A percentile compares a stretch with the other conserved stretches of the same genome.
Conservation (phyloP, 1,140 invertebrate genomes). For the Macrotrachela quadricornifera region DNA sequence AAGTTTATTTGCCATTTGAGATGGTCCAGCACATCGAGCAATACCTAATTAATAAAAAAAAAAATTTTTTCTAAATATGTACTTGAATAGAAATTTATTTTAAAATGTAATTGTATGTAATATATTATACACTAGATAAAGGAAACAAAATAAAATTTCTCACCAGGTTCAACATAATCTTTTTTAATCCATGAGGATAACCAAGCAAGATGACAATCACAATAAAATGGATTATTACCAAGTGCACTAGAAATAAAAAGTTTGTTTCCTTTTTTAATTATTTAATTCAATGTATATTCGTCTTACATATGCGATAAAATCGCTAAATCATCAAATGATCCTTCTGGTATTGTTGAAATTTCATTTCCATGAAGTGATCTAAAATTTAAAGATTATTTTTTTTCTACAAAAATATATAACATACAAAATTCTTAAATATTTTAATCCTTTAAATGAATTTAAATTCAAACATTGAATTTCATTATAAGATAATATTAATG, state of each 20-base stretch:
- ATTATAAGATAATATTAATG: conserved; percentile 90
- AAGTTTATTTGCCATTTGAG: conserved; percentile 70
- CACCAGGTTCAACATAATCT: conserved; percentile 70
- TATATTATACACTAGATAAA: too few relatives aligned
- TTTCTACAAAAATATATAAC: conserved; percentile 21
- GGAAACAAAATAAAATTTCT: too few relatives aligned
- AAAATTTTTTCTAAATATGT: too few relatives aligned
- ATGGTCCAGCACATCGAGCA: conserved; percentile 69
- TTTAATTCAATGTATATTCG: too few relatives aligned
- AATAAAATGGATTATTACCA: conserved; percentile 85
- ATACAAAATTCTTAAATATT: conserved; percentile 64
- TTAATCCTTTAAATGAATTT: conserved; percentile 61
- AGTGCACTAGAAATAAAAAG: conserved; percentile 46
- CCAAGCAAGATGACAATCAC: conserved; percentile 85
- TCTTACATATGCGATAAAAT: conserved; percentile 91
- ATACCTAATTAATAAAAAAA: conserved; percentile 37
- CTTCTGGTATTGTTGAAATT: conserved; percentile 80
- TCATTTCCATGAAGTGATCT: conserved; percentile 91
- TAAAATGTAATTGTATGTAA: too few relatives aligned
- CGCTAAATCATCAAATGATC: conserved; percentile 70
- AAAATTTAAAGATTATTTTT: conserved; percentile 17
- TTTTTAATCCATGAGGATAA: conserved; percentile 88
- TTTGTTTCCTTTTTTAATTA: too few relatives aligned
- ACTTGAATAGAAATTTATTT: too few relatives aligned
- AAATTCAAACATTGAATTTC: conserved; percentile 75